phyloP scores from a whole-genome alignment of 2,888 invertebrate species.

The Gandaritis pyraliata region DNA sequence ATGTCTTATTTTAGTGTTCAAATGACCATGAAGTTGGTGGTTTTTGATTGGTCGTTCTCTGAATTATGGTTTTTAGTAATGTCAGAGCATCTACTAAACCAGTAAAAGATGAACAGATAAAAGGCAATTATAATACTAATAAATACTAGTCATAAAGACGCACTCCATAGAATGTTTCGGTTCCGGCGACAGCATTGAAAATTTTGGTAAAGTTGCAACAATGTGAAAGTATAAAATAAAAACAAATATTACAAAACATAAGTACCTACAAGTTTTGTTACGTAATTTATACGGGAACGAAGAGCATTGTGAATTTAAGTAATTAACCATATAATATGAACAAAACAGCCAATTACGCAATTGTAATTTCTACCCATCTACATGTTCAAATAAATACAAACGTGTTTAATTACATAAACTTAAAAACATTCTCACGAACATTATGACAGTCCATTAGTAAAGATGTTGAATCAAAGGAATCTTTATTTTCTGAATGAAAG shows the following conservation, averaged over 20 bases:
- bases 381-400: neutral
- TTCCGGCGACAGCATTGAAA: too few relatives aligned
- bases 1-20: constrained; percentile 35
- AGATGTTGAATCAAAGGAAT: neutral
- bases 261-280: constrained; percentile 23
- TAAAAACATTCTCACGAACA: neutral
- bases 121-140: too few relatives aligned
- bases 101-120: neutral
- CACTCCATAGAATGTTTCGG: too few relatives aligned
- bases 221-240: constrained; percentile 27
- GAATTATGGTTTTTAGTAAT: neutral
- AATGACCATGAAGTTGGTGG: constrained; percentile 33
- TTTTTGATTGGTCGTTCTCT: constrained; percentile 12
- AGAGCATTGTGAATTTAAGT: constrained; percentile 8
- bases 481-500: neutral
- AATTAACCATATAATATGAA: constrained; percentile 15
- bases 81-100: neutral
- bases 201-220: neutral
- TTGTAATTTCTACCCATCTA: too few relatives aligned
- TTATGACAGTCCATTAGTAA: neutral
- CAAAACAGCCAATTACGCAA: neutral
- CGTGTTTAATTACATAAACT: neutral
- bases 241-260: constrained; percentile 2
- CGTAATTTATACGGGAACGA: constrained; percentile 17
- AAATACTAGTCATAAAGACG: too few relatives aligned